Conservation (phyloP, 2,888 invertebrate genomes). For the Eurytoma californica region DNA sequence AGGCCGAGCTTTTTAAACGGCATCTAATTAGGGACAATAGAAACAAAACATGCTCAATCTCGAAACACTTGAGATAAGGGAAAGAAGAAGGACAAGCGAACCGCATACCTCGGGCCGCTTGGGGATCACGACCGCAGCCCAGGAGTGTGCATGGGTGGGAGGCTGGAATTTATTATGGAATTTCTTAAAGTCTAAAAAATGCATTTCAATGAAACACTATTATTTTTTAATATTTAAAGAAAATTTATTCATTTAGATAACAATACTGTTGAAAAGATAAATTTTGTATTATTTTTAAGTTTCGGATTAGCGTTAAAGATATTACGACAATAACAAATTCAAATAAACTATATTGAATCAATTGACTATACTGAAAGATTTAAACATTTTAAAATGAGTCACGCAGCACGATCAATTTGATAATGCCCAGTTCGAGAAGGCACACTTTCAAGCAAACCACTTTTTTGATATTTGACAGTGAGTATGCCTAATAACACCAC, state of each 20-base stretch:
- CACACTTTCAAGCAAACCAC: too few relatives aligned
- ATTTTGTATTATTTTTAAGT: too few relatives aligned
- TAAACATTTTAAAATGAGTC: too few relatives aligned
- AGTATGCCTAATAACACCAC: too few relatives aligned
- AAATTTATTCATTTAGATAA: not conserved
- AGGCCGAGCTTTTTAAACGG: slow-evolving; percentile 66
- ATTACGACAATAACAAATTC: too few relatives aligned
- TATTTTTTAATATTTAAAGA: not conserved
- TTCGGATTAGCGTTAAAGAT: too few relatives aligned
- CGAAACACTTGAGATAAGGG: slow-evolving; percentile 69
- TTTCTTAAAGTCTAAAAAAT: slow-evolving; percentile 34
- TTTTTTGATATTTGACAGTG: too few relatives aligned
- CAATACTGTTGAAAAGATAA: too few relatives aligned
- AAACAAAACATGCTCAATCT: slow-evolving; percentile 71
- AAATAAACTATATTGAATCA: too few relatives aligned
- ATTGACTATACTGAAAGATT: too few relatives aligned
- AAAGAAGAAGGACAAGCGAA: slow-evolving; percentile 57
- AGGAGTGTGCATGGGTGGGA: slow-evolving; percentile 32
- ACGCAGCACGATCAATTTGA: too few relatives aligned
- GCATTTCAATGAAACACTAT: not conserved
- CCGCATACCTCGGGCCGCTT: slow-evolving; percentile 59
- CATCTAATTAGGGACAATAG: slow-evolving; percentile 73
- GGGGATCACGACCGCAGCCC: not conserved
- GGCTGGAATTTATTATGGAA: slow-evolving; percentile 52
- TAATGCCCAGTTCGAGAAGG: too few relatives aligned